A percentile compares a stretch with the other conserved stretches of the same genome.
These are phyloP conservation scores for Bubo scandiacus DNA, from an alignment of 2,113 vertebrate species.

Conservation along the genomic window DNA sequence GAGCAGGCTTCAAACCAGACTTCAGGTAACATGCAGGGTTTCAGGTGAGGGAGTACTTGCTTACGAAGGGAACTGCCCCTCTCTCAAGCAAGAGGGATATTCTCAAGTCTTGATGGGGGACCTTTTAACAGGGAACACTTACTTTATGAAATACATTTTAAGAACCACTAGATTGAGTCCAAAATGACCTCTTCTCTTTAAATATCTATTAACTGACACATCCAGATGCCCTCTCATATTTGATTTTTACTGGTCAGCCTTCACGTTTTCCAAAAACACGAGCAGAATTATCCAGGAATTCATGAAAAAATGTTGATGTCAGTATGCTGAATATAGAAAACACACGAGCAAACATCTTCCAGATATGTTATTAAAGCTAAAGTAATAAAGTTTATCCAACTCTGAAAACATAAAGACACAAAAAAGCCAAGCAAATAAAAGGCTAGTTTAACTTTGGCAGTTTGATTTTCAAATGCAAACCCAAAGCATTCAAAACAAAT, in stretches of 20 bases:
- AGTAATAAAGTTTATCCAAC: not conserved
- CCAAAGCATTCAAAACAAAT: not conserved
- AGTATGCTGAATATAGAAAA: not conserved
- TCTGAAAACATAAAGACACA: not conserved
- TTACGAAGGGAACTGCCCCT: not conserved
- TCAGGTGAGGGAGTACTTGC: not conserved
- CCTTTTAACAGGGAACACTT: not conserved
- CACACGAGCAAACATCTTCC: not conserved
- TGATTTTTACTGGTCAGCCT: not conserved
- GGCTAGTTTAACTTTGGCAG: not conserved
- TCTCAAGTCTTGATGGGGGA: not conserved
- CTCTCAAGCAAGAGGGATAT: not conserved
- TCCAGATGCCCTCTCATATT: not conserved
- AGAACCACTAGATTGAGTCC: not conserved
- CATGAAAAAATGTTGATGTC: not conserved
- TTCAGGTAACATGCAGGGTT: not conserved
- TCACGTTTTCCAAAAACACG: not conserved
- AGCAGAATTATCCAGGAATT: not conserved
- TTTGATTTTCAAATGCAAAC: slow-evolving; percentile 2
- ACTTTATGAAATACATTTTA: not conserved
- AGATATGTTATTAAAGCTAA: not conserved
- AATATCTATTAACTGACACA: not conserved
- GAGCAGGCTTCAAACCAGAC: not conserved
- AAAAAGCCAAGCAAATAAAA: not conserved
- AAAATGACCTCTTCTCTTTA: not conserved